Percentiles rank a stretch among this genome's conserved stretches.
Evolutionary conservation across 2,797 vertebrate genomes (phyloP).

Genomic region (Typhlichthys eigenmanni): DNA sequence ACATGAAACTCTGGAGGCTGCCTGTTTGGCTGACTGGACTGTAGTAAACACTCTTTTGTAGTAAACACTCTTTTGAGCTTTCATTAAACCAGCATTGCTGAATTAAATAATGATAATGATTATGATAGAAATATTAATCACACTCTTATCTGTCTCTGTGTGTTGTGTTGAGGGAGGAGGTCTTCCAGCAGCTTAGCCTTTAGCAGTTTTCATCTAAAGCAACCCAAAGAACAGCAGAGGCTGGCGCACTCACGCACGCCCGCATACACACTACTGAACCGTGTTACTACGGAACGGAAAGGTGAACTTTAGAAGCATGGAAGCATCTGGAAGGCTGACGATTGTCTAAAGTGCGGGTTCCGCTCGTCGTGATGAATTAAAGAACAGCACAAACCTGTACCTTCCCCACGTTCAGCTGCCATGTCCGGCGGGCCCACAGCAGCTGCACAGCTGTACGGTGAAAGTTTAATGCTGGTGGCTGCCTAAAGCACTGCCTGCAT

Average conservation of each 20-base stretch:
- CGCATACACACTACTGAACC: slow-evolving; percentile 24
- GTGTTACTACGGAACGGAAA: slow-evolving; percentile 11
- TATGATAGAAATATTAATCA: slow-evolving; percentile 82
- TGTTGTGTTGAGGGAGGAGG: slow-evolving; percentile 48
- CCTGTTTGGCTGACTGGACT: too few species aligned
- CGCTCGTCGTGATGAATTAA: slow-evolving; percentile 66
- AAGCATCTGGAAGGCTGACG: slow-evolving; percentile 43
- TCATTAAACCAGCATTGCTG: slow-evolving; percentile 38
- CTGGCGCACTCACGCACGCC: slow-evolving; percentile 64
- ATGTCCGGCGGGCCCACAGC: slow-evolving; percentile 66
- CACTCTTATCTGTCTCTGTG: slow-evolving; percentile 57
- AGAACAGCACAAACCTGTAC: slow-evolving; percentile 73
- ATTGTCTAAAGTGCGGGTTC: slow-evolving; percentile 45
- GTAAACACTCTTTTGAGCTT: too few species aligned
- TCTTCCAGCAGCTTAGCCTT: slow-evolving; percentile 78
- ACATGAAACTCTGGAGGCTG: too few species aligned
- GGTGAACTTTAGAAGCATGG: slow-evolving; percentile 14
- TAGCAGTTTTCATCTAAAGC: slow-evolving; percentile 71
- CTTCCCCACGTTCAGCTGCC: slow-evolving; percentile 66
- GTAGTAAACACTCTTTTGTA: too few species aligned
- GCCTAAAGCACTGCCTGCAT: slow-evolving; percentile 58
- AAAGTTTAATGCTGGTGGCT: slow-evolving; percentile 75
- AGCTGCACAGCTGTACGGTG: slow-evolving; percentile 74
- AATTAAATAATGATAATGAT: slow-evolving; percentile 81
- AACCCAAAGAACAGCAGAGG: slow-evolving; percentile 49